Base-by-base conservation (phyloP, 2,888 invertebrate genomes). In the Aromia moschata region DNA sequence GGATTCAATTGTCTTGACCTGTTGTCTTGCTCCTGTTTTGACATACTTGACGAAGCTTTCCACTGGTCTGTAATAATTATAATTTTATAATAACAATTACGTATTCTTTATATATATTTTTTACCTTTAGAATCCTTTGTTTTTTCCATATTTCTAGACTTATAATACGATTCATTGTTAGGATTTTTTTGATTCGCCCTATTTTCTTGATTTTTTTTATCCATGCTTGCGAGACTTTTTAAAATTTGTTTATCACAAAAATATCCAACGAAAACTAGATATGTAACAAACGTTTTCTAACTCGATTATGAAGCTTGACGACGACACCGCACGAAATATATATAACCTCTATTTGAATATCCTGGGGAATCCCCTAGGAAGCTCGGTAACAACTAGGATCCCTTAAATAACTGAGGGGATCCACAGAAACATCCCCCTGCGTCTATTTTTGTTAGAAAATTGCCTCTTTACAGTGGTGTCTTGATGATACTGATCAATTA, bases 1-100 rank as follows among this genome's bases (percentile, higher is more conserved):
- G 66, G 59, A 51, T 68, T 68, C 36, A 55, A 62, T 49, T 68
- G 68, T 37, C 57, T 58, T 0, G 66, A 56, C 17, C 60, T 38
- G 43, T 58, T 56, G 40, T 68, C 63, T 10, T 60, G 60, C 2
- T 51, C 58, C 4, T 49, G 51, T 30, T 64, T 64, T 11, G 61
- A 41, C 54, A 54, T 47, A 36, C 37, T 37, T 1, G 47, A 49
- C 2, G 47, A 49, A 37, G 20, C 7, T 25, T 25, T 25, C 4
- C 4, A 25, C 25, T 25, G 25, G 4, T 7, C 25, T 25, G 25
- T 5, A 25, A 25, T 25, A 7, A n/a, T n/a, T n/a, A n/a, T n/a
- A n/a, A n/a, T n/a, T n/a, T n/a, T n/a, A n/a, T n/a, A n/a, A n/a
- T n/a, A n/a, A n/a, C n/a, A n/a, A n/a, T 11, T 11, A 18, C 9